Conservation (phyloP, 2,888 invertebrate species). For the Athetis lepigone region DNA sequence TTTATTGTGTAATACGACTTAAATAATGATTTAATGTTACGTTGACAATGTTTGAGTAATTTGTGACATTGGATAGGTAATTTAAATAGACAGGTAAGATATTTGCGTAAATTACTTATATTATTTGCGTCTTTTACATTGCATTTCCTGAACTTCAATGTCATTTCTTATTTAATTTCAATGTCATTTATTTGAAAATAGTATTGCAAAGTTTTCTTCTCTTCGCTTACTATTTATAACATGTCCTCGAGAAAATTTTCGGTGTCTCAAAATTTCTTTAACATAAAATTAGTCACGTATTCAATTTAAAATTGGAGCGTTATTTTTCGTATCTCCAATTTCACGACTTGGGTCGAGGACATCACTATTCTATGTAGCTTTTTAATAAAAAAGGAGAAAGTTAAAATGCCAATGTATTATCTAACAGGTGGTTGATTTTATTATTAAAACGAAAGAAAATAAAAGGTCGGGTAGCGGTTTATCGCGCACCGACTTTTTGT, state of each 20-base stretch:
- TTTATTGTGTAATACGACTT: neutral
- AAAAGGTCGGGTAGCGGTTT: constrained; percentile 46
- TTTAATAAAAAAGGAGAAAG: constrained; percentile 51
- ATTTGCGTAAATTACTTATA: too few species aligned
- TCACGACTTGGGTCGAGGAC: constrained; percentile 13
- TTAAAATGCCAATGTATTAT: constrained; percentile 50
- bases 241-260: neutral
- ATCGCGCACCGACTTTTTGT: constrained; percentile 18
- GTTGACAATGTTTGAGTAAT: too few species aligned
- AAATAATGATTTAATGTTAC: neutral
- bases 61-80: too few species aligned
- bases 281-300: constrained; percentile 45
- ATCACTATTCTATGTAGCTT: constrained; percentile 50
- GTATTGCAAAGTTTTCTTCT: too few species aligned
- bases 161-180: too few species aligned
- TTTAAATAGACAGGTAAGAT: too few species aligned
- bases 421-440: constrained; percentile 45
- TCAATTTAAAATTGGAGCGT: constrained; percentile 33
- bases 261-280: neutral
- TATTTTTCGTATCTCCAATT: constrained; percentile 23
- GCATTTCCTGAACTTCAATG: too few species aligned
- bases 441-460: constrained; percentile 25
- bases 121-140: too few species aligned
- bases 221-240: neutral
- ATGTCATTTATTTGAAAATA: too few species aligned